These are phyloP conservation scores for Alligator mississippiensis DNA, from an alignment of 2,113 vertebrate genomes.

Conservation along the genomic window DNA sequence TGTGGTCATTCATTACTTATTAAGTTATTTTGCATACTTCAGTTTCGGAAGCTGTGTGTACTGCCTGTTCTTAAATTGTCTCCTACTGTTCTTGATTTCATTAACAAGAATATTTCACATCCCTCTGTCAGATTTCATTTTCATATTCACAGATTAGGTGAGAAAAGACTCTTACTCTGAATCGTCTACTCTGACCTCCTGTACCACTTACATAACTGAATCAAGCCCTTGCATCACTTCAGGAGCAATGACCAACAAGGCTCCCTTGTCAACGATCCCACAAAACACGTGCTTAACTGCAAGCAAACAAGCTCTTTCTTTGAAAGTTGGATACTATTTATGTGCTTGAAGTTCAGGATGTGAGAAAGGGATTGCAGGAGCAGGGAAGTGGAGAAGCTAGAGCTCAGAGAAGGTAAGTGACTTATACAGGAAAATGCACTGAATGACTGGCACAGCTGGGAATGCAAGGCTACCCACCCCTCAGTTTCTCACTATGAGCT, in stretches of 20 bases:
- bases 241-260: background rate
- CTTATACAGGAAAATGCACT: rapidly evolving
- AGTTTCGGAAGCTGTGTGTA: background rate
- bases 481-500: background rate
- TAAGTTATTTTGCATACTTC: background rate
- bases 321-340: rapidly evolving
- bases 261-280: background rate
- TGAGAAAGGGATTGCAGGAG: background rate
- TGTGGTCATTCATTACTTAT: conserved; percentile 33
- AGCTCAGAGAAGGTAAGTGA: rapidly evolving
- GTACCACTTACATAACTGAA: rapidly evolving
- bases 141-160: background rate
- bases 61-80: background rate
- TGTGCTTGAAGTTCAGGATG: background rate
- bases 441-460: rapidly evolving
- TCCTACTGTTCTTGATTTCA: background rate
- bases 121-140: background rate
- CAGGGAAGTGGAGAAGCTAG: background rate
- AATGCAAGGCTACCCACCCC: rapidly evolving
- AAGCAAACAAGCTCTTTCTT: background rate
- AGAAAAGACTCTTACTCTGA: background rate
- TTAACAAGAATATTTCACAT: background rate
- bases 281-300: rapidly evolving
- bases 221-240: background rate
- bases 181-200: background rate